Evolutionary conservation across 2,888 invertebrate genomes (phyloP).

Genomic region (Caenorhabditis macrosperma): DNA sequence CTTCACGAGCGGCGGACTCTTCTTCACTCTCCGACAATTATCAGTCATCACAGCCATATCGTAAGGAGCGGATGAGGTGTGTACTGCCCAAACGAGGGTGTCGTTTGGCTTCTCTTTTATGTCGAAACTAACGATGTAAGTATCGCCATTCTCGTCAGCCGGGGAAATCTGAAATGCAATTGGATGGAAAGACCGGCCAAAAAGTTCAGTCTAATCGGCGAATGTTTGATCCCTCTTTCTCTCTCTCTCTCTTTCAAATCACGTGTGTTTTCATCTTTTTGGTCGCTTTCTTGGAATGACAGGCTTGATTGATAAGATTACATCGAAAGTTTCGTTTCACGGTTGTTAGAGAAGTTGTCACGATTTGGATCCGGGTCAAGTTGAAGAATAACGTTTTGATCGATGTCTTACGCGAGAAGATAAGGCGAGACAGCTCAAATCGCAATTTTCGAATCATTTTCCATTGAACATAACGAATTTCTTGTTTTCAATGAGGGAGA

Average conservation of each 20-base stretch:
- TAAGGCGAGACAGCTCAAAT: too few species aligned
- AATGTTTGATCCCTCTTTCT: constrained; percentile 10
- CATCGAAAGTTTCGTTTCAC: constrained; percentile 24
- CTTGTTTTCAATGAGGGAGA: constrained; percentile 23
- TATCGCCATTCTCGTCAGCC: constrained; percentile 60
- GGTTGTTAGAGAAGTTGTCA: constrained; percentile 31
- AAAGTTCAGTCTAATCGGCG: not conserved
- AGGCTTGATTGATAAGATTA: constrained; percentile 35
- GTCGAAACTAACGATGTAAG: constrained; percentile 68
- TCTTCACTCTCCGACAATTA: constrained; percentile 69
- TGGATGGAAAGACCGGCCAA: constrained; percentile 1
- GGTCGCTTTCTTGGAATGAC: constrained; percentile 14
- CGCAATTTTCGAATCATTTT: not conserved
- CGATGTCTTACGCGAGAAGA: too few species aligned
- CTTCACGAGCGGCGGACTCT: constrained; percentile 67
- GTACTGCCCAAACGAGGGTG: constrained; percentile 62
- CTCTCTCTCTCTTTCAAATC: constrained; percentile 34
- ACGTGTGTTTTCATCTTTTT: constrained; percentile 48
- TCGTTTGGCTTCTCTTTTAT: constrained; percentile 62
- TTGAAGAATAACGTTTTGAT: not conserved
- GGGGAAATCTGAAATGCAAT: constrained; percentile 58
- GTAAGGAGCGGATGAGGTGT: constrained; percentile 68
- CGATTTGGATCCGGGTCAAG: constrained; percentile 27
- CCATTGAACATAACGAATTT: not conserved
- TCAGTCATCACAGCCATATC: constrained; percentile 73